Evolutionary conservation across 2,888 invertebrate species (phyloP), one percentile per base, ranked within the genome.

Genomic region (Thalpophila matura): DNA sequence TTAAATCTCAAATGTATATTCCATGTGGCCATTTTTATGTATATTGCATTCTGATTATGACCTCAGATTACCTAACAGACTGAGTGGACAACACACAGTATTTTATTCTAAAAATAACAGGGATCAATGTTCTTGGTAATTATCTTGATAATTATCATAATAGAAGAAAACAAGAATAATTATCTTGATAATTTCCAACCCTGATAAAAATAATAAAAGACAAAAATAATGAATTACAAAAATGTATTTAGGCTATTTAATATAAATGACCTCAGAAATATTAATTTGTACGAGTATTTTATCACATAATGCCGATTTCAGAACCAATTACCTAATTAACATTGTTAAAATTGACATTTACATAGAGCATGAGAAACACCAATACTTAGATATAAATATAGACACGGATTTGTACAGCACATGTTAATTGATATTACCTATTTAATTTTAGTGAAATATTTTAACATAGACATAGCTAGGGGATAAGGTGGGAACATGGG

Each of bases 11-110:
- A 62, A 72, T 22, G 18, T 47, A 46, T 55, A 59, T 69, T 69
- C 57, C 63, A 54, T 79, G 67, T 64, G 79, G 79, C 70, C 75
- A 77, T 77, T 60, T 61, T 53, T 56, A 26, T 58, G 22, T 57
- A 55, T 20, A 26, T 53, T 53, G 33, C 33, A 53, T 46, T 54
- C 12, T 37, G 42, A 31, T 58, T 54, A 45, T 20, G 58, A 40
- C 18, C n/a, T 42, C 27, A 26, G 33, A 43, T 42, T 20, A 54
- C 22, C 1, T 43, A 27, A 16, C 20, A 54, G 73, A 73, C 73
- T 73, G 69, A 69, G 33, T 51, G 60, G 43, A 60, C 43, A 57
- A 31, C 59, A 73, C 55, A 22, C 68, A 51, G 33, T 46, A 49
- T 24, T 35, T 16, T 54, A n/a, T 45, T 49, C 12, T 47, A 40